phyloP scores from a whole-genome alignment of 2,888 invertebrate genomes.

The Gryllus longicercus region DNA sequence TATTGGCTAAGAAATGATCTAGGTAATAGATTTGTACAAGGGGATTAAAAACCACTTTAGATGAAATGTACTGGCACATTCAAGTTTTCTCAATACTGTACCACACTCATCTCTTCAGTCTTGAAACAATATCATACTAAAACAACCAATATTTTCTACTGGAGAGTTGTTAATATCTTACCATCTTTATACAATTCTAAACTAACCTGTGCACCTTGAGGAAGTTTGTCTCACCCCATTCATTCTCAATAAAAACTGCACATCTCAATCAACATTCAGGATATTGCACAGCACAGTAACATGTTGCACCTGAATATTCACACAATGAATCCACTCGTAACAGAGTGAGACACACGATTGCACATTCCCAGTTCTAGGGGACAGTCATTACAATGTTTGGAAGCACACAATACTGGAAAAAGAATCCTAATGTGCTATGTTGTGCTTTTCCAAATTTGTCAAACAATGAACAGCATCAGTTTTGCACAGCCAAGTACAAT shows the following conservation, averaged over 20 bases:
- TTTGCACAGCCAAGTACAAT: too few relatives aligned
- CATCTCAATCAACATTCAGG: too few relatives aligned
- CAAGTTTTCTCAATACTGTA: neutral
- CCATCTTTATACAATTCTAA: neutral
- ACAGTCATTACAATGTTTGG: neutral
- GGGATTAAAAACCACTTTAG: neutral
- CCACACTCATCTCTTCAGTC: constrained; percentile 17
- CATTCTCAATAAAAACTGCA: neutral
- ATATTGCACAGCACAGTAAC: too few relatives aligned
- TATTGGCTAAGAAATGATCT: neutral
- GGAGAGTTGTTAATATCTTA: neutral
- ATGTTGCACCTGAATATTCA: neutral
- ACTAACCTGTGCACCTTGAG: constrained; percentile 3
- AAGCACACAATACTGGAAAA: neutral
- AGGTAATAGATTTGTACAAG: neutral
- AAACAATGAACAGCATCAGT: too few relatives aligned
- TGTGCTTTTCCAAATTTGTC: too few relatives aligned
- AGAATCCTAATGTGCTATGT: too few relatives aligned
- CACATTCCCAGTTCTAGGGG: neutral
- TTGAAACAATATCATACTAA: constrained; percentile 7
- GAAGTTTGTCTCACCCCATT: constrained; percentile 20
- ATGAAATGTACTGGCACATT: constrained; percentile 9
- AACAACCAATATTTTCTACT: neutral
- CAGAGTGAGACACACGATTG: constrained; percentile 11
- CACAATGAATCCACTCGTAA: neutral